These are phyloP conservation scores for Xerus rutilus DNA, from an alignment of 2,797 vertebrate genomes.

Conservation along the genomic window DNA sequence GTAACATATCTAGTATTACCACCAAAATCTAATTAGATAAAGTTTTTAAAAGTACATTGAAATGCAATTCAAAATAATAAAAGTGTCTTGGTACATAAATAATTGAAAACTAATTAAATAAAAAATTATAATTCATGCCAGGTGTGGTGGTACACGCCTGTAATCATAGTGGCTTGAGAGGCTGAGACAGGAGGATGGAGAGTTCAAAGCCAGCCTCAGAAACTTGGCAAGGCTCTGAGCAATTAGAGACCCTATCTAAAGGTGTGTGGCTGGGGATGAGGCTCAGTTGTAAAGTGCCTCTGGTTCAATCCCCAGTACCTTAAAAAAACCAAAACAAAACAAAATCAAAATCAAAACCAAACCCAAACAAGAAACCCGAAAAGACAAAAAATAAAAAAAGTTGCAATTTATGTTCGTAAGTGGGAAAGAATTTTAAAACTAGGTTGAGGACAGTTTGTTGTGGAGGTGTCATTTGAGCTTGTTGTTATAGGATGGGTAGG, in stretches of 20 bases:
- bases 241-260: too few relatives aligned
- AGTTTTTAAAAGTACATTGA: conserved; percentile 17
- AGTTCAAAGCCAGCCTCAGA: too few relatives aligned
- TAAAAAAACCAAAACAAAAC: too few relatives aligned
- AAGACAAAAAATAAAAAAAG: background rate
- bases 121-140: background rate
- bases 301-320: too few relatives aligned
- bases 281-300: too few relatives aligned
- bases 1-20: background rate
- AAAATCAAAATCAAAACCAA: too few relatives aligned
- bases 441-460: background rate
- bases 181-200: too few relatives aligned
- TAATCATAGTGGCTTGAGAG: too few relatives aligned
- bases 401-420: background rate
- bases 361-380: too few relatives aligned
- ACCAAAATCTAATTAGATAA: conserved; percentile 57
- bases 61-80: background rate
- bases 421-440: conserved; percentile 14
- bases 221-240: too few relatives aligned
- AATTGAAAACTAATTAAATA: background rate
- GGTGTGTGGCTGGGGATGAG: too few relatives aligned
- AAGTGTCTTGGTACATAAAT: background rate
- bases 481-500: background rate
- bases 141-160: too few relatives aligned
- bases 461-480: background rate